These are phyloP conservation scores for Chymomyza amoena DNA, from an alignment of 2,888 invertebrate species.

Conservation along the genomic window DNA sequence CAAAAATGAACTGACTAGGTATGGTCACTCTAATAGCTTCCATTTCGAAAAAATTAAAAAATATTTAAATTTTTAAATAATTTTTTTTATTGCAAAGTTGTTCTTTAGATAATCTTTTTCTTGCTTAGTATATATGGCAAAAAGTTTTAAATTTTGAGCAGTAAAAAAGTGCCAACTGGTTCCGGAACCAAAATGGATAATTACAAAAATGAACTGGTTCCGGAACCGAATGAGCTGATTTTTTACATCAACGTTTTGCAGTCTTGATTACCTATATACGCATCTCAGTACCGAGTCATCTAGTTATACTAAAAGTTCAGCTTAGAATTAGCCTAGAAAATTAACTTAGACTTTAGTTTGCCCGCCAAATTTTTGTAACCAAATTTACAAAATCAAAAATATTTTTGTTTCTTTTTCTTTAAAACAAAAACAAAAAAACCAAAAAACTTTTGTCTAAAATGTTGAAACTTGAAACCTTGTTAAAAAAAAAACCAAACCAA, in stretches of 20 bases:
- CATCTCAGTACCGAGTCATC: not conserved
- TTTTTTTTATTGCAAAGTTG: no score
- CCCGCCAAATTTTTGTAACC: slow-evolving; percentile 45
- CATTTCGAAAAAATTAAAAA: no score
- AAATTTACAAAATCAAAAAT: slow-evolving; percentile 66
- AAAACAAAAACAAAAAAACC: slow-evolving; percentile 46
- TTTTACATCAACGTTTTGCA: slow-evolving; percentile 30
- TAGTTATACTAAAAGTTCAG: not conserved
- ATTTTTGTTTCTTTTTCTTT: slow-evolving; percentile 73
- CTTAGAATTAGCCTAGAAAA: not conserved
- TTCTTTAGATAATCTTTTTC: no score
- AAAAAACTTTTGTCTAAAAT: slow-evolving; percentile 31
- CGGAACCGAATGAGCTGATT: no score
- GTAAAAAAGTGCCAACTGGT: no score
- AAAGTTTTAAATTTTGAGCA: no score
- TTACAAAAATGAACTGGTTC: no score
- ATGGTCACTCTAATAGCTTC: no score
- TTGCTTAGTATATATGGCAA: no score
- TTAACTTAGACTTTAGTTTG: slow-evolving; percentile 28
- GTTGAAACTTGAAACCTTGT: slow-evolving; percentile 52
- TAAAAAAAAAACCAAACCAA: slow-evolving; percentile 18
- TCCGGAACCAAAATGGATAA: no score
- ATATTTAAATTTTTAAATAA: no score
- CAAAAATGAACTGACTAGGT: no score
- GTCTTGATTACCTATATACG: not conserved